Percentiles rank a stretch among this genome's conserved stretches.
Evolutionary conservation across 2,797 vertebrate species (phyloP).

Genomic region (Kryptolebias ocellatus): DNA sequence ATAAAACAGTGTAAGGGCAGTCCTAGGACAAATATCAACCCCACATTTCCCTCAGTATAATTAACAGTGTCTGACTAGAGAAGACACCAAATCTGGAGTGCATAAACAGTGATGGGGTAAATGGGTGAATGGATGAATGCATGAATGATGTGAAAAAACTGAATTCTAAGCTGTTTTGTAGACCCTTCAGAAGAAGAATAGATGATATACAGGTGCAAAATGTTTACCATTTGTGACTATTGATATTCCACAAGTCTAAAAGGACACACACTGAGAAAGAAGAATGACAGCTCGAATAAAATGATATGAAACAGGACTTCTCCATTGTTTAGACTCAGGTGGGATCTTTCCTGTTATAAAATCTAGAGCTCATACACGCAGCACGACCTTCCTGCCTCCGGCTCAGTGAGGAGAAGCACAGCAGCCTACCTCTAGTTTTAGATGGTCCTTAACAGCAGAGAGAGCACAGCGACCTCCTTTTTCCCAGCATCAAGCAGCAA

Average conservation of each 20-base stretch:
- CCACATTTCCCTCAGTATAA: too few species aligned
- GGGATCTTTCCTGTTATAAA: conserved; percentile 14
- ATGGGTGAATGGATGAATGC: too few species aligned
- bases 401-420: conserved; percentile 29
- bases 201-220: background rate
- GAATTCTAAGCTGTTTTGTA: background rate
- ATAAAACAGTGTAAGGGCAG: too few species aligned
- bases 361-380: conserved; percentile 9
- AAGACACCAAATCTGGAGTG: too few species aligned
- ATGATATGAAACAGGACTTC: background rate
- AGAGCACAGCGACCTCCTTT: conserved; percentile 26
- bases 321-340: conserved; percentile 21
- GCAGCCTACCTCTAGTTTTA: conserved; percentile 26
- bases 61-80: too few species aligned
- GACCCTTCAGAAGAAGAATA: background rate
- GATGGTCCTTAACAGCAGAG: conserved; percentile 26
- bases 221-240: background rate
- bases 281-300: background rate
- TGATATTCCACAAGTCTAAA: background rate
- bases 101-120: too few species aligned
- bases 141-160: too few species aligned
- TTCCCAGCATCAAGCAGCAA: conserved; percentile 14
- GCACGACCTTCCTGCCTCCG: conserved; percentile 21
- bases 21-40: too few species aligned
- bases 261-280: background rate